Conservation (phyloP, 1,140 invertebrate genomes). For the Bombus pascuorum region DNA sequence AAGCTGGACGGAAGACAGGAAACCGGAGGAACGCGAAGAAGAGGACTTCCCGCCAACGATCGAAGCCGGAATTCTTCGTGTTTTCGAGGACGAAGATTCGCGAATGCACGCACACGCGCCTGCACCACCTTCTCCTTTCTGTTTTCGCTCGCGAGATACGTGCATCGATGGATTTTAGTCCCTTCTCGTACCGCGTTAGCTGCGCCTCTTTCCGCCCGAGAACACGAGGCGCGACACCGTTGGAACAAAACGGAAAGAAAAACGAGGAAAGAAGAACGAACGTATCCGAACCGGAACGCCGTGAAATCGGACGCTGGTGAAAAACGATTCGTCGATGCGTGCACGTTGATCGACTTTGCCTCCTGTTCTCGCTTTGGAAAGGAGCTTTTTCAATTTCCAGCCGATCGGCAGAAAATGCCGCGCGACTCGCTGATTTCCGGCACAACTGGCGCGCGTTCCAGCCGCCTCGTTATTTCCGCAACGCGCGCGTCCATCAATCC, state of each 20-base stretch:
- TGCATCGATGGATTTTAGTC: constrained; percentile 17
- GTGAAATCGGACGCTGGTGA: neutral
- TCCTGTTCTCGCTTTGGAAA: neutral
- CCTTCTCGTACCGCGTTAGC: neutral
- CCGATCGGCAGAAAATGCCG: neutral
- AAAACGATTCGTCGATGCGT: neutral
- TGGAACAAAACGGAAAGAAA: neutral
- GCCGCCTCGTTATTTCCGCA: constrained; percentile 1
- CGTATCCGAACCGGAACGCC: neutral
- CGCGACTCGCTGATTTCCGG: constrained; percentile 15
- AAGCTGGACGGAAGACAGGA: neutral
- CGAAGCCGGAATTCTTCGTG: neutral
- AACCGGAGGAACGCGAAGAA: neutral
- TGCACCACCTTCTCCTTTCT: constrained; percentile 17
- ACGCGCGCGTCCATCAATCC: neutral
- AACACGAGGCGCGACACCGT: neutral
- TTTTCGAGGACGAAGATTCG: constrained; percentile 36
- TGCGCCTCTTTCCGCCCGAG: neutral
- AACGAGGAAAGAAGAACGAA: neutral
- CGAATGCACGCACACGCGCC: constrained; percentile 27
- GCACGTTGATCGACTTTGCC: neutral
- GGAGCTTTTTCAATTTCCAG: neutral
- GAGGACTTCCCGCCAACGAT: neutral
- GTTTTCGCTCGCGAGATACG: constrained; percentile 10
- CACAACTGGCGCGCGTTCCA: constrained; percentile 23